Percentiles rank a stretch among this genome's conserved stretches.
Conservation (phyloP, 2,888 invertebrate species). For the Metopia argyrocephala region DNA sequence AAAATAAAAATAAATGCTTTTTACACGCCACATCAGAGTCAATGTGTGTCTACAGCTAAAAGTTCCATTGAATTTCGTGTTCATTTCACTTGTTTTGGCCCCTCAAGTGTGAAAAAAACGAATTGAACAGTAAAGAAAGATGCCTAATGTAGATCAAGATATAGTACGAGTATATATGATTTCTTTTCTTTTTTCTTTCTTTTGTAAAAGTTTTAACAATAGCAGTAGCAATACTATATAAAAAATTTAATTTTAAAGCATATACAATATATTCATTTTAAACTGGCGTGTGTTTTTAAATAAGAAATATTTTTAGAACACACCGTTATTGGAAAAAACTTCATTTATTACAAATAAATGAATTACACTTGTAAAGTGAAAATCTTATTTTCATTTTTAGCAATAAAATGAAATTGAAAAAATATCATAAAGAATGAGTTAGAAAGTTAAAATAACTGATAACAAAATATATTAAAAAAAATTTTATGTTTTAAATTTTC, state of each 20-base stretch:
- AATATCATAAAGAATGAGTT: too few species aligned
- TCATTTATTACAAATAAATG: not conserved
- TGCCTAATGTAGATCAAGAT: not conserved
- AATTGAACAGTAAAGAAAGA: not conserved
- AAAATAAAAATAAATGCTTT: conserved; percentile 39
- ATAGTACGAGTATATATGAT: too few species aligned
- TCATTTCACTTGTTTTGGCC: not conserved
- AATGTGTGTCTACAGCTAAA: conserved; percentile 20
- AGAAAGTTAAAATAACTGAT: too few species aligned
- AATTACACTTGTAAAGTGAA: too few species aligned
- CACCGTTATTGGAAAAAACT: not conserved
- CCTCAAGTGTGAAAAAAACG: not conserved
- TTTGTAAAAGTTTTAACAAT: too few species aligned
- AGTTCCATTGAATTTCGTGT: conserved; percentile 34
- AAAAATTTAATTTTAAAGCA: too few species aligned
- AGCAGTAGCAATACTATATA: not conserved
- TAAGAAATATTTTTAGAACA: not conserved
- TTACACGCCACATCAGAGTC: conserved; percentile 46
- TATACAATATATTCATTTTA: not conserved
- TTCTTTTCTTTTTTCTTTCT: too few species aligned
- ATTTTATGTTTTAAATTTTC: too few species aligned
- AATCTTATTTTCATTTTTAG: too few species aligned
- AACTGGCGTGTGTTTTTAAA: not conserved
- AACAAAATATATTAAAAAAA: too few species aligned
- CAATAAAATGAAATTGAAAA: too few species aligned